phyloP scores from a whole-genome alignment of 2,797 vertebrate species.

The Peromyscus aztecus region DNA sequence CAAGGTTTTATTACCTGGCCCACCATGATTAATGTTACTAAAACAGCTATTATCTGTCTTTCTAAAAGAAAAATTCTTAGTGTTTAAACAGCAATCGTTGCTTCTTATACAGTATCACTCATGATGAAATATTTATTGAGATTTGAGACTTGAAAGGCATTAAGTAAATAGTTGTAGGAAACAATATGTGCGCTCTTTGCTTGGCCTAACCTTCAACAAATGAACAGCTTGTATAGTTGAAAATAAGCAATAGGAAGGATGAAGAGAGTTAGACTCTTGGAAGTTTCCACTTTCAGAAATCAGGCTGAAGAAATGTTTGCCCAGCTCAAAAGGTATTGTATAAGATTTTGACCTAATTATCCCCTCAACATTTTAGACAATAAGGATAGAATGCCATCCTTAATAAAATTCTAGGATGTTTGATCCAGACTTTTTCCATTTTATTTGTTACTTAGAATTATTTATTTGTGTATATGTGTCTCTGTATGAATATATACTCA shows the following conservation, averaged over 20 bases:
- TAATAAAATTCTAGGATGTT: background rate
- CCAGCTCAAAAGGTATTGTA: background rate
- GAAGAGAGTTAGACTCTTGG: background rate
- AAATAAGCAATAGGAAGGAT: background rate
- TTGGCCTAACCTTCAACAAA: background rate
- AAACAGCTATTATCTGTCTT: background rate
- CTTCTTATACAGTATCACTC: slow-evolving; percentile 2
- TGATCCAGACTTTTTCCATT: background rate
- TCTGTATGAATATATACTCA: background rate
- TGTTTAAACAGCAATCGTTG: background rate
- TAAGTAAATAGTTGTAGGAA: background rate
- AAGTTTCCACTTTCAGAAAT: background rate
- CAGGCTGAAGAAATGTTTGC: background rate
- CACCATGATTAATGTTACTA: background rate
- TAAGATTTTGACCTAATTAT: background rate
- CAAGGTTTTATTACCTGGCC: background rate
- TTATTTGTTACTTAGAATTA: no score
- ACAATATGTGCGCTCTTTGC: background rate
- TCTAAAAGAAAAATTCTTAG: background rate
- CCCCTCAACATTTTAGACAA: background rate
- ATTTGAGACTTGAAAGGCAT: background rate
- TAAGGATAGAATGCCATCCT: background rate
- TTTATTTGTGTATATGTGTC: background rate
- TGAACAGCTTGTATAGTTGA: background rate
- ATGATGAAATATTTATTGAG: background rate